phyloP scores from a whole-genome alignment of 2,888 invertebrate genomes.

The Saturnia pavonia region DNA sequence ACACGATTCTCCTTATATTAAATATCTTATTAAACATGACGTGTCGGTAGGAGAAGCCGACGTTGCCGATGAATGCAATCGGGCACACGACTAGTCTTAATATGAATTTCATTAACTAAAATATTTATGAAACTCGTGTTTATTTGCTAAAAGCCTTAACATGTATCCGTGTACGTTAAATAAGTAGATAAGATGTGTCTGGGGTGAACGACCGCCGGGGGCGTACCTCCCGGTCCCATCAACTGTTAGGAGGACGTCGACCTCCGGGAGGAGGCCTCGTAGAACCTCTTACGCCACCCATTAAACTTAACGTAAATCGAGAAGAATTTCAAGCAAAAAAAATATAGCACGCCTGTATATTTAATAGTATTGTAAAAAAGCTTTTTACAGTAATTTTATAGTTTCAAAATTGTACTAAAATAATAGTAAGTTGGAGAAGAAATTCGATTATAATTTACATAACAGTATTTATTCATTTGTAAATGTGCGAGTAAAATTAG shows the following conservation, averaged over 20 bases:
- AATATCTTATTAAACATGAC: too few relatives aligned
- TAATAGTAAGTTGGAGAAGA: neutral
- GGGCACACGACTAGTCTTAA: too few relatives aligned
- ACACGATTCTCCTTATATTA: too few relatives aligned
- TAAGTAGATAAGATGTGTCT: conserved; percentile 26
- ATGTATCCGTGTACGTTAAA: conserved; percentile 13
- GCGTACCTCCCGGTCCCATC: conserved; percentile 58
- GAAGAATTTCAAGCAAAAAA: conserved; percentile 13
- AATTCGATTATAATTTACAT: too few relatives aligned
- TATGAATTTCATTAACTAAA: neutral
- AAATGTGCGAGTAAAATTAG: too few relatives aligned
- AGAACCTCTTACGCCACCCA: conserved; percentile 29
- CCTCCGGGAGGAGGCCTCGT: conserved; percentile 43
- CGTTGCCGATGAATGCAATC: too few relatives aligned
- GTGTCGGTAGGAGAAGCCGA: too few relatives aligned
- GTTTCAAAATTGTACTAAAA: neutral
- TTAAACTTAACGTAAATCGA: conserved; percentile 17
- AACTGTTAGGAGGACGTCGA: conserved; percentile 68
- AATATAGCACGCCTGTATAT: conserved; percentile 7
- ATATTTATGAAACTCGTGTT: conserved; percentile 19
- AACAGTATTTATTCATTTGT: too few relatives aligned
- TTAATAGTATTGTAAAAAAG: neutral
- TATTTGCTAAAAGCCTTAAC: conserved; percentile 30
- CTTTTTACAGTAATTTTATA: neutral
- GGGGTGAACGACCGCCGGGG: conserved; percentile 59